A percentile compares a stretch with the other conserved stretches of the same genome.
Conservation (phyloP, 2,888 invertebrate species). For the Piscicola geometra region DNA sequence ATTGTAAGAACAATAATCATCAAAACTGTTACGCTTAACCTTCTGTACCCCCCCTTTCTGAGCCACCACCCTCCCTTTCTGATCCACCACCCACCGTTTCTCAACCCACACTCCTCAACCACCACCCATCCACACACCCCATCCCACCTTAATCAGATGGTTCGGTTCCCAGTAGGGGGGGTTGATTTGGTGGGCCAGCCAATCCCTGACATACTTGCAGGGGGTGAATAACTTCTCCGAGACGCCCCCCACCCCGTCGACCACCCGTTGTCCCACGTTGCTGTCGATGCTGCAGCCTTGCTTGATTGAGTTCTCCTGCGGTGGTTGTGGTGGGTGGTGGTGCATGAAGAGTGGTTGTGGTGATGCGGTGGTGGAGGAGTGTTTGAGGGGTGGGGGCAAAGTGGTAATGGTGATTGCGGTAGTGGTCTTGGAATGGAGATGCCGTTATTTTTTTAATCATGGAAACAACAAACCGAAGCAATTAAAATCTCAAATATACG, state of each 20-base stretch:
- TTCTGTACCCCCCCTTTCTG: not conserved
- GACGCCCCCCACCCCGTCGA: conserved; percentile 65
- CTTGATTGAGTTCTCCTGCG: conserved; percentile 49
- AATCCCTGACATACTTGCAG: conserved; percentile 60
- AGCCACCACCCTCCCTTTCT: not conserved
- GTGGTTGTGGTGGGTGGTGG: not conserved
- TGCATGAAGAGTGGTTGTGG: too few relatives aligned
- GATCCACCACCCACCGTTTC: not conserved
- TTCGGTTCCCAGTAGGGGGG: conserved; percentile 78
- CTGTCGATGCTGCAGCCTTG: conserved; percentile 52
- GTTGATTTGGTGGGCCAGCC: conserved; percentile 73
- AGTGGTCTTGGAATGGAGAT: too few relatives aligned
- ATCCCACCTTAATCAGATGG: conserved; percentile 67
- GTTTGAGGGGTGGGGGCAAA: too few relatives aligned
- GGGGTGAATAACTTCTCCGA: conserved; percentile 58
- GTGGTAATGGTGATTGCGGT: too few relatives aligned
- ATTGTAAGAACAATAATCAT: too few relatives aligned
- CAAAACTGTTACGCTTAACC: too few relatives aligned
- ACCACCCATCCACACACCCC: not conserved
- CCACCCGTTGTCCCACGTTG: conserved; percentile 65
- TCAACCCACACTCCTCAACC: not conserved
- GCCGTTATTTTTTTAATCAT: too few relatives aligned
- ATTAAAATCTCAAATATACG: too few relatives aligned
- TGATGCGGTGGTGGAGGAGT: too few relatives aligned
- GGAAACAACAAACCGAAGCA: too few relatives aligned